A percentile compares a stretch with the other conserved stretches of the same genome.
These are phyloP conservation scores for Parauchenoglanis punctatus DNA, from an alignment of 2,797 vertebrate genomes.

Conservation along the genomic window DNA sequence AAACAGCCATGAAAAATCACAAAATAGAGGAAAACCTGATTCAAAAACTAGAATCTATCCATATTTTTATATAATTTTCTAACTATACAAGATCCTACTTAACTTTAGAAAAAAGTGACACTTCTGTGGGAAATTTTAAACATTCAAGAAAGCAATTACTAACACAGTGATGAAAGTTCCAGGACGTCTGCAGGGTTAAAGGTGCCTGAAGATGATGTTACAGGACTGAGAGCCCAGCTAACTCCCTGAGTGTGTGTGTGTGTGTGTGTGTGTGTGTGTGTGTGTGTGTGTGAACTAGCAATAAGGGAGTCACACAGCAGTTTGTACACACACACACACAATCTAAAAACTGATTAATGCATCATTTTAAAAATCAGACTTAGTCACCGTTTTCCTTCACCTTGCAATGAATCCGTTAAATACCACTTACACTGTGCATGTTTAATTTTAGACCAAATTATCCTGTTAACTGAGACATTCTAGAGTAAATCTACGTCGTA, in stretches of 20 bases:
- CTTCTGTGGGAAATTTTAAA: conserved; percentile 54
- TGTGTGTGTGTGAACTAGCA: background rate
- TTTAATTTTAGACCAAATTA: background rate
- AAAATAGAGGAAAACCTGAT: conserved; percentile 55
- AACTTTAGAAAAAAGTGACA: background rate
- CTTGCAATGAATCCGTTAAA: background rate
- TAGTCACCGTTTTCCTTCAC: background rate
- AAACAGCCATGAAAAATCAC: conserved; percentile 72
- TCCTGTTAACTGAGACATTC: conserved; percentile 1
- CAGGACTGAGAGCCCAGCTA: conserved; percentile 78
- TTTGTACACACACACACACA: too few species aligned
- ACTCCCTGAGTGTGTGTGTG: conserved; percentile 79
- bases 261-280: conserved; percentile 35
- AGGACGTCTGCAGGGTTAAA: conserved; percentile 73
- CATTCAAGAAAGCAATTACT: conserved; percentile 83
- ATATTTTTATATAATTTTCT: conserved; percentile 58
- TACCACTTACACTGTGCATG: background rate
- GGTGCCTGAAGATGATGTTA: conserved; percentile 72
- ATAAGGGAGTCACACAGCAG: too few species aligned
- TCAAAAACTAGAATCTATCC: conserved; percentile 65
- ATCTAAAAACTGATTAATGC: background rate
- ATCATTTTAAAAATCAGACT: background rate
- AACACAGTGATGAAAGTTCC: conserved; percentile 83
- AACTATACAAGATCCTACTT: conserved; percentile 67
- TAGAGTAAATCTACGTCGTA: background rate